phyloP scores from a whole-genome alignment of 2,797 vertebrate genomes.

The Salarias fasciatus region DNA sequence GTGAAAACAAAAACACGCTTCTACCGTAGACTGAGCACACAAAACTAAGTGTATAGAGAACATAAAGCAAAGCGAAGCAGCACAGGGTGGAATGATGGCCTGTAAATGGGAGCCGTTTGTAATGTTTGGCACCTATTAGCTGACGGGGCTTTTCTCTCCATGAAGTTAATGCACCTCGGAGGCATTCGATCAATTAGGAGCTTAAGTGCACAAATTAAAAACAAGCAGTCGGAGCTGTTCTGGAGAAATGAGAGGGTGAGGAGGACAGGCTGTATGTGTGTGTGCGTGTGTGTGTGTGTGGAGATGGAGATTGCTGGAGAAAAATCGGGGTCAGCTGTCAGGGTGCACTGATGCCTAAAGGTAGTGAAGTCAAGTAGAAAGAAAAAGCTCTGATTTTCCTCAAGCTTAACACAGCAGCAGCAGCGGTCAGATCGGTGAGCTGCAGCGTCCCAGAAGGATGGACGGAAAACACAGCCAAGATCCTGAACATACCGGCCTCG shows the following conservation, averaged over 20 bases:
- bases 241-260: conserved; percentile 4
- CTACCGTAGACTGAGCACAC: conserved; percentile 7
- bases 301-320: neutral
- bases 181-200: conserved; percentile 14
- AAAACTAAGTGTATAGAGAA: neutral
- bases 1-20: neutral
- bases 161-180: neutral
- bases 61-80: neutral
- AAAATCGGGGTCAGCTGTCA: conserved; percentile 64
- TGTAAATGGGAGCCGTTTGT: conserved; percentile 21
- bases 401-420: conserved; percentile 10
- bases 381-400: conserved; percentile 15
- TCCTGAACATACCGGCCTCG: no score
- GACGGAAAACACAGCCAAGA: neutral
- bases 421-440: conserved; percentile 18
- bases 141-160: neutral
- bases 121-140: conserved; percentile 23
- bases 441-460: conserved; percentile 9
- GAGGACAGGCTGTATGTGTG: neutral
- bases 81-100: conserved; percentile 19
- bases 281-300: conserved; percentile 4
- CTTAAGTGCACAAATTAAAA: conserved; percentile 7
- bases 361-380: conserved; percentile 49
- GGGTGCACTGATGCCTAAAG: conserved; percentile 24
- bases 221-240: neutral